Evolutionary conservation across 2,888 invertebrate species (phyloP), one percentile per base, ranked within the genome.

Genomic region (Nudaria mundana): DNA sequence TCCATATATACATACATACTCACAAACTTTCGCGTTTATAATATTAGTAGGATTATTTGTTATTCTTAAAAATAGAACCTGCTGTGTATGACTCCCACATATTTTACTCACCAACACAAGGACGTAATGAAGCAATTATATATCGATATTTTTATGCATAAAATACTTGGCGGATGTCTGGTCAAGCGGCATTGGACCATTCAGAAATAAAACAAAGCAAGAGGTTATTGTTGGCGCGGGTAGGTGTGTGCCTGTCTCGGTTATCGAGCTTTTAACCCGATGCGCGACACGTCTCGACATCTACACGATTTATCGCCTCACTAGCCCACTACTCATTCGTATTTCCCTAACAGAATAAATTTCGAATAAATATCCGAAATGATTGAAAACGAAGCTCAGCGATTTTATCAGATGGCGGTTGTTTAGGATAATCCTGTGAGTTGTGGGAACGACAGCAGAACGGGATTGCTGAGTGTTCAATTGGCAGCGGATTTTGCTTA

Each of bases 41-140:
- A 7, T 20, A 4, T 20, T 3, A 20, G 8, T 20, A 33, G 8
- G 30, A 35, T 34, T 43, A 57, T 55, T 56, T 41, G 25, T 35
- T 11, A 41, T 18, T 37, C 5, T 12, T 44, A 48, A 37, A 34
- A 63, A 71, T 63, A 45, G 59, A 78, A 42, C 88, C 68, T 50
- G 81, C 88, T 86, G 81, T 88, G 73, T 73, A 66, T 56, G 60
- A 82, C 85, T 87, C 86, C 85, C 86, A 87, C 88, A 87, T 88
- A 88, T 88, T 86, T 88, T 85, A 88, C 78, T 81, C 84, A 83
- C 82, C 80, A 86, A 85, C 83, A 82, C 80, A 86, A 78, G 78
- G 86, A 85, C 86, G 88, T 88, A 88, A 88, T 88, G 88, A 88
- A 88, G 88, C 88, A 88, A 88, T 88, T 88, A 88, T 88, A 88